phyloP scores from a whole-genome alignment of 2,888 invertebrate species.

The Imbricaverruca yamaguchii region DNA sequence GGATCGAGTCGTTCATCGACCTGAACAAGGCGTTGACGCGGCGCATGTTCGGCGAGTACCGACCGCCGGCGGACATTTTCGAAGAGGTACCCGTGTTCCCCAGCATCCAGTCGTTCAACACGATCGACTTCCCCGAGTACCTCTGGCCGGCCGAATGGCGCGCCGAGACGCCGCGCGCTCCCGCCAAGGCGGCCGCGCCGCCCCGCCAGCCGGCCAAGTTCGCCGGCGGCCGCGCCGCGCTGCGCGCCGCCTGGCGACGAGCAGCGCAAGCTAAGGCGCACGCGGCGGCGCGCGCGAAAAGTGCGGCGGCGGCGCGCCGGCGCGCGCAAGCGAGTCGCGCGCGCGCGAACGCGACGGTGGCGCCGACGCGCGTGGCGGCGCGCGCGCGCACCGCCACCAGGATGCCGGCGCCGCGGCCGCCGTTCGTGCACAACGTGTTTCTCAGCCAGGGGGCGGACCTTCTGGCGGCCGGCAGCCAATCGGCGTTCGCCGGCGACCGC shows the following conservation, averaged over 20 bases:
- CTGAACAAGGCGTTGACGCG: slow-evolving; percentile 89
- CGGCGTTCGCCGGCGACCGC: no score
- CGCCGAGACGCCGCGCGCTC: no score
- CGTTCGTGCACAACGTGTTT: not conserved
- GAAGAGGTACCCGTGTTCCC: slow-evolving; percentile 43
- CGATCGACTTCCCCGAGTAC: slow-evolving; percentile 34
- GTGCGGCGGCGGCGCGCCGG: no score
- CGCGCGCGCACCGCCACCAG: not conserved
- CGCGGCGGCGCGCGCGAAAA: not conserved
- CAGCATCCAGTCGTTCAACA: not conserved
- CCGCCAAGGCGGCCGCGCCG: no score
- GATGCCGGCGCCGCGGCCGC: not conserved
- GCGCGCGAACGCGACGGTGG: not conserved
- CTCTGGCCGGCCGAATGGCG: slow-evolving; percentile 19
- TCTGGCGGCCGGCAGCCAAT: no score
- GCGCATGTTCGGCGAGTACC: slow-evolving; percentile 87
- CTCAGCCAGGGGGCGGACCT: no score
- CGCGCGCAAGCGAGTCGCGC: not conserved
- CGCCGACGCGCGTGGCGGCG: not conserved
- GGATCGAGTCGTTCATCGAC: slow-evolving; percentile 84
- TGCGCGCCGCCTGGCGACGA: not conserved
- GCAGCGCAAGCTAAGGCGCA: slow-evolving; percentile 21
- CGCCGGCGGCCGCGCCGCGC: no score
- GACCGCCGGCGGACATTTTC: slow-evolving; percentile 52
- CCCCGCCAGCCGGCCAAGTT: no score